Base-by-base conservation (phyloP, 2,797 vertebrate genomes). In the Sebastes iracundus region DNA sequence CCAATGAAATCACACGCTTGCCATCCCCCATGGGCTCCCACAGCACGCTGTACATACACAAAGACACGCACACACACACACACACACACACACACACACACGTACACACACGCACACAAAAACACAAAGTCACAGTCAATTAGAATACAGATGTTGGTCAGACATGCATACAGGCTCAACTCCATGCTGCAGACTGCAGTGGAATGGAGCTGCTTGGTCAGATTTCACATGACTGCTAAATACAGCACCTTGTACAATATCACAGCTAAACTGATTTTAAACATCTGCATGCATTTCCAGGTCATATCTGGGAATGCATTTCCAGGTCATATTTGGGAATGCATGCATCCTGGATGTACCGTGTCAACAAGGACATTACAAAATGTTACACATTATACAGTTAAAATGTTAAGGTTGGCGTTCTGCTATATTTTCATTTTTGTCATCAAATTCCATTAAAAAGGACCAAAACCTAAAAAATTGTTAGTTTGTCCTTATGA, bases 1-100 rank as follows among this genome's bases (percentile, higher is more conserved):
- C 97, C 96, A 99, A 89, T 1, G 98, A 97, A 93, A 99, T 95
- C 87, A 99, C 80, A 49, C 95, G 97, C 92, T 96, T 98, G 66
- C 98, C 98, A 0, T 99, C 97, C 58, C 98, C 97, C 96, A 99
- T 96, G 7, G 98, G 98, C 87, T 99, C 98, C 98, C 98, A 99
- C 22, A 96, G 86, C 82, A 98, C 96, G 35, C 98, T 99, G 95
- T 46, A 88, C 92, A 90, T 35, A 80, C 78, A 92, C 67, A 86
- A 33, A 80, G 62, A 75, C 59, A 87, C 59, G 46, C 49, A 30
- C 70, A 74, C 58, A 49, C 33, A 35, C 33, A 35, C 32, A 1
- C 11, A 4, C 11, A 4, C 33, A 11, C 33, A 4, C 32, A 11
- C 8, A 10, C 32, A 10, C 32, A 8, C 30, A 30, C 6, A 30